Evolutionary conservation across 2,113 vertebrate species (phyloP).

Genomic region (Hiodon alosoides): DNA sequence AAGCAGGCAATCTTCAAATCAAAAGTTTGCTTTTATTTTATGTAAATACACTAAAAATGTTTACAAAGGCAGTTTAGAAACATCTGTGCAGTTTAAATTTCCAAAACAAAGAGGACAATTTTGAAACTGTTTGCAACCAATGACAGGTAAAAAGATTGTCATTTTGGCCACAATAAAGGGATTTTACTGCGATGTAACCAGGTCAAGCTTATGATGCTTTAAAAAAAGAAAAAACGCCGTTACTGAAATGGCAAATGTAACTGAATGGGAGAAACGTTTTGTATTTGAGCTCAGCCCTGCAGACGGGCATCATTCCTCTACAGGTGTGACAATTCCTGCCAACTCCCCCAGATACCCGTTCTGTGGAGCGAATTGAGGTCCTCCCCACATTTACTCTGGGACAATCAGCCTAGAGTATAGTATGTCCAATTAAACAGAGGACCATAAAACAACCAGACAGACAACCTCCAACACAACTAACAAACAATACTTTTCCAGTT

Average conservation of each 20-base stretch:
- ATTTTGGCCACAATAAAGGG: constrained; percentile 65
- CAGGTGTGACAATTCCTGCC: background rate
- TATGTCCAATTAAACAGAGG: too few relatives aligned
- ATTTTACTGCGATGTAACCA: constrained; percentile 33
- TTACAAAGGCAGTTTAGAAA: constrained; percentile 76
- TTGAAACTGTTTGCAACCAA: constrained; percentile 62
- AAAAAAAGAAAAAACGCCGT: constrained; percentile 21
- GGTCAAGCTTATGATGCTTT: background rate
- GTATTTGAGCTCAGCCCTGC: constrained; percentile 58
- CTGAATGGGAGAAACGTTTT: constrained; percentile 42
- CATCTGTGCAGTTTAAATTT: constrained; percentile 72
- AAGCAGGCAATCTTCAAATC: constrained; percentile 35
- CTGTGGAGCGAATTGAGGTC: too few relatives aligned
- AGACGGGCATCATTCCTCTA: constrained; percentile 69
- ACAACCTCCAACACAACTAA: too few relatives aligned
- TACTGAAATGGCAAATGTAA: constrained; percentile 20
- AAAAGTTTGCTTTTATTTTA: constrained; percentile 45
- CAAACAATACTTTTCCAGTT: too few relatives aligned
- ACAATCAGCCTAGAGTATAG: too few relatives aligned
- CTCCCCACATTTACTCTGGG: too few relatives aligned
- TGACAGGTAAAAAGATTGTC: constrained; percentile 64
- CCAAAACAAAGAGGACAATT: constrained; percentile 68
- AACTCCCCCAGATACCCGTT: too few relatives aligned
- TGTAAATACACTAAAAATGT: constrained; percentile 77
- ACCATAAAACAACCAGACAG: too few relatives aligned